phyloP scores from a whole-genome alignment of 1,140 invertebrate species.

The Acarapis woodi region DNA sequence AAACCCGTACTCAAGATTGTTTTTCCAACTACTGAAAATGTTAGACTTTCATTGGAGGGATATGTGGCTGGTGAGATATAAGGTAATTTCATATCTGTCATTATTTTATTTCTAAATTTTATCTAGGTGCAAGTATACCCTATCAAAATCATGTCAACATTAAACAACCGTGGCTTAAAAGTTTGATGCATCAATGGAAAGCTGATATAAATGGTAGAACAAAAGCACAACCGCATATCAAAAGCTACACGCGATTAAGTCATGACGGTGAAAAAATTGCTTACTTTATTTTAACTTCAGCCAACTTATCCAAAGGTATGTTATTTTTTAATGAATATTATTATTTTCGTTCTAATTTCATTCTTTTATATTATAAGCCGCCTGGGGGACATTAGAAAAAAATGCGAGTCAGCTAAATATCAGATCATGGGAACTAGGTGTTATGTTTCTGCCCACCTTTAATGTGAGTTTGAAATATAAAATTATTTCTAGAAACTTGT shows the following conservation, averaged over 20 bases:
- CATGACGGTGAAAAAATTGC: constrained; percentile 29
- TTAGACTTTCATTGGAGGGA: constrained; percentile 48
- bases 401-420: constrained; percentile 33
- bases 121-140: too few relatives aligned
- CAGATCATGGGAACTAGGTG: constrained; percentile 65
- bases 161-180: constrained; percentile 56
- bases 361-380: constrained; percentile 48
- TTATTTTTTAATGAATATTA: too few relatives aligned
- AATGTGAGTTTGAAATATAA: constrained; percentile 37
- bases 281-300: constrained; percentile 48
- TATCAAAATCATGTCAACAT: constrained; percentile 41
- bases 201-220: constrained; percentile 31
- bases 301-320: constrained; percentile 3
- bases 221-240: constrained; percentile 70
- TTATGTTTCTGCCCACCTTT: constrained; percentile 55
- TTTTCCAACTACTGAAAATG: constrained; percentile 46
- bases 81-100: too few relatives aligned
- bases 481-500: constrained; percentile 13
- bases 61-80: constrained; percentile 43
- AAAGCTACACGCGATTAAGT: constrained; percentile 50
- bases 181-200: constrained; percentile 53
- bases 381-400: constrained; percentile 53
- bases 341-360: background rate
- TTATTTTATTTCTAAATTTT: too few relatives aligned
- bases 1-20: constrained; percentile 16